Conservation (phyloP, 2,797 vertebrate species). For the Pygocentrus nattereri region DNA sequence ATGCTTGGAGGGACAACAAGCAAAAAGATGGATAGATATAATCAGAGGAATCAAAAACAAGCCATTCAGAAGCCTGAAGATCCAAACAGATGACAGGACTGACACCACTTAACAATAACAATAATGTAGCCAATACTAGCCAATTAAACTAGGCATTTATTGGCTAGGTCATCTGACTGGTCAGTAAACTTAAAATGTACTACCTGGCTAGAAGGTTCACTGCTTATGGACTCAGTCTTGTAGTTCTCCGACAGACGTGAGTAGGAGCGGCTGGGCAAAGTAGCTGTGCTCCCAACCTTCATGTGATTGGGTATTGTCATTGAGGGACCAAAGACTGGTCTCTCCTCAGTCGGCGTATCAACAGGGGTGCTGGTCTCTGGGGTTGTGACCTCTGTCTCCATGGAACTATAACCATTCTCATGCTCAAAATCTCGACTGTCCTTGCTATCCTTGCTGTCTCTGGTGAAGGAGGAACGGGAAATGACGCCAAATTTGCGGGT, state of each 20-base stretch:
- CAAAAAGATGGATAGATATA: no score
- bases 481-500: constrained; percentile 93
- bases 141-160: no score
- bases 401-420: constrained; percentile 74
- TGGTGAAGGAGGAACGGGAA: constrained; percentile 80
- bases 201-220: constrained; percentile 84
- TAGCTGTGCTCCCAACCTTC: constrained; percentile 62
- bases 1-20: no score
- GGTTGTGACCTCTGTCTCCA: constrained; percentile 73
- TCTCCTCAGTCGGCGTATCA: constrained; percentile 51
- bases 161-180: no score
- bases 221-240: constrained; percentile 74
- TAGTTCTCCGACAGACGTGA: constrained; percentile 76
- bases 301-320: constrained; percentile 57
- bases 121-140: no score
- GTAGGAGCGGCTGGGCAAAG: constrained; percentile 68
- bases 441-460: constrained; percentile 73
- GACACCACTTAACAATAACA: no score
- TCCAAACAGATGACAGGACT: no score
- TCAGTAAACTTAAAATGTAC: constrained; percentile 14
- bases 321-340: constrained; percentile 27
- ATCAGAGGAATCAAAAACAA: no score
- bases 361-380: constrained; percentile 57
- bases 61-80: no score
- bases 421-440: constrained; percentile 66